phyloP scores from a whole-genome alignment of 2,113 vertebrate species.

The Hydrolagus affinis region DNA sequence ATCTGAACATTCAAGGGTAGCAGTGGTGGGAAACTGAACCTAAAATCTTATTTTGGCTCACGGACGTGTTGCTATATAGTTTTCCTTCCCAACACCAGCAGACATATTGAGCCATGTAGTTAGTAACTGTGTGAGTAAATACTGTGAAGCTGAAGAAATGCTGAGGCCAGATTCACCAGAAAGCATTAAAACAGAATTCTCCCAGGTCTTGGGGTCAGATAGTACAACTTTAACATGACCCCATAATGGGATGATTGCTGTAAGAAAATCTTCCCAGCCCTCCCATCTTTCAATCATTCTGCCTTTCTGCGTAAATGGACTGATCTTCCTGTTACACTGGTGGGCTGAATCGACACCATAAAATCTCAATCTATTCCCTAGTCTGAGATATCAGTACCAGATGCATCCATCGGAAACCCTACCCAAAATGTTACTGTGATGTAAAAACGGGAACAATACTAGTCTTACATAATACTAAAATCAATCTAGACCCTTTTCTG shows the following conservation, averaged over 20 bases:
- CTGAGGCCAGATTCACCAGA: neutral
- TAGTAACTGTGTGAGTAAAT: constrained; percentile 17
- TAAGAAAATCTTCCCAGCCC: neutral
- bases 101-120: neutral
- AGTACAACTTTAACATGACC: constrained; percentile 16
- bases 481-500: no score
- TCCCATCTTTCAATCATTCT: neutral
- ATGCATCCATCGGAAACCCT: neutral
- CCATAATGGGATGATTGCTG: neutral
- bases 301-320: neutral
- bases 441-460: neutral
- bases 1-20: no score
- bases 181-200: constrained; percentile 3
- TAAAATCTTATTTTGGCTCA: neutral
- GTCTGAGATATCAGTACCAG: neutral
- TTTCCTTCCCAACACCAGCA: neutral
- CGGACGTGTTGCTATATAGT: neutral
- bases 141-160: neutral
- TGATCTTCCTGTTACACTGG: neutral
- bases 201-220: neutral
- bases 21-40: neutral
- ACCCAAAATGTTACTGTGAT: neutral
- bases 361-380: neutral
- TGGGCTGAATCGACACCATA: neutral
- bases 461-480: no score